Base-by-base conservation (phyloP, 2,113 vertebrate genomes). In the Nycticryphes semicollaris region DNA sequence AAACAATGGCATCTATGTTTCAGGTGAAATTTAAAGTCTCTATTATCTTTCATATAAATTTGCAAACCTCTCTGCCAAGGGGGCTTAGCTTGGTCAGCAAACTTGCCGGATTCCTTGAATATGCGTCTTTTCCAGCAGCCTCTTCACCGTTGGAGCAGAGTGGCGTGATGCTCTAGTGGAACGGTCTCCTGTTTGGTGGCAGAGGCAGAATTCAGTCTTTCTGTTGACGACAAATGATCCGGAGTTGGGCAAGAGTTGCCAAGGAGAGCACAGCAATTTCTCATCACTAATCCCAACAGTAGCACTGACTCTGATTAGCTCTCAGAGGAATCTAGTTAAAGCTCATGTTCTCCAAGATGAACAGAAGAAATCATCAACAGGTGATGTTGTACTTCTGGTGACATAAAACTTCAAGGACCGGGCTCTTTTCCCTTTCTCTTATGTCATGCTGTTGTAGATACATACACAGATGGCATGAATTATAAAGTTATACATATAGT, bases 251-350 rank as follows among this genome's bases (percentile, higher is more conserved):
- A 82, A 48, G 53, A 89, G 93, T 95, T 93, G 74, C 89, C 69
- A 96, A 87, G 89, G 77, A 72, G 50, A 85, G 83, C 80, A 84
- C 22, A 95, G 76, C 35, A 76, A 92, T 78, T 90, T 84, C 88
- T 87, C 73, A 37, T 43, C 19, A 11, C 48, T 93, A 93, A 90
- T 92, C 80, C 73, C 66, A 89, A 75, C 43, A 69, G 66, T 3
- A 78, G 35, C 80, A 56, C 35, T 70, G 87, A 63, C 74, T 87
- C 75, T 94, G 79, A 97, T 95, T 92, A 94, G 88, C 39, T 90
- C 90, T 90, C 95, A 66, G 70, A 87, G 83, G 92, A 96, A 77
- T 41, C 27, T n/a, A 75, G 43, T 9, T 88, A 64, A 86, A 81
- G 47, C 84, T 39, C 3, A 4, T 51, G 48, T 89, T 22, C 45